Evolutionary conservation across 2,888 invertebrate genomes (phyloP), one percentile per base, ranked within the genome.

Genomic region (Philaethria dido): DNA sequence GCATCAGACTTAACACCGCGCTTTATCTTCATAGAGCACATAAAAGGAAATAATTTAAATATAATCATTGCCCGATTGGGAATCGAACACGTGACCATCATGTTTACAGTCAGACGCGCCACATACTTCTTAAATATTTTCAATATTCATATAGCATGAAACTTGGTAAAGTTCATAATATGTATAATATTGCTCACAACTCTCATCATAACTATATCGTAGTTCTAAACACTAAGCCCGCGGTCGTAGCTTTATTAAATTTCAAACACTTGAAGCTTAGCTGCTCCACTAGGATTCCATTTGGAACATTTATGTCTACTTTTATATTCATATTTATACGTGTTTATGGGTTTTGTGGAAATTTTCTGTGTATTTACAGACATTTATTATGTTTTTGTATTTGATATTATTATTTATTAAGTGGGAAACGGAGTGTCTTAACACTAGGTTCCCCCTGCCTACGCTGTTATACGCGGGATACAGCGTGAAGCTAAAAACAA

Each of bases 181-280:
- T 13, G n/a, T 33, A 13, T 5, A 36, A 25, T 60, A 45, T 16
- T 44, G 29, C 44, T 25, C 14, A 14, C 45, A 60, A 47, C 44
- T 59, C 65, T 50, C 22, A 62, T 16, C 25, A 16, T 13, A 42
- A n/a, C 18, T 45, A 59, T 50, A 65, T 69, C 59, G 9, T 47
- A 18, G 62, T 61, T 52, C 57, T 60, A 52, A 59, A 47, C 66
- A 52, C 52, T 66, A 65, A 69, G 65, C 59, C 39, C 50, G 52
- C 66, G 65, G 50, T 64, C 20, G 60, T 20, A 36, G 64, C 66
- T 62, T 65, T 69, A 69, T 69, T 69, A 69, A 65, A 69, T 69
- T 69, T 66, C 57, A 65, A 65, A 66, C 65, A 69, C 62, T 69
- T 66, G 25, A 48, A 52, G 50, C 65, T 65, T 52, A 62, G 68